Evolutionary conservation across 2,888 invertebrate species (phyloP), one percentile per base, ranked within the genome.

Genomic region (Cheilosia variabilis): DNA sequence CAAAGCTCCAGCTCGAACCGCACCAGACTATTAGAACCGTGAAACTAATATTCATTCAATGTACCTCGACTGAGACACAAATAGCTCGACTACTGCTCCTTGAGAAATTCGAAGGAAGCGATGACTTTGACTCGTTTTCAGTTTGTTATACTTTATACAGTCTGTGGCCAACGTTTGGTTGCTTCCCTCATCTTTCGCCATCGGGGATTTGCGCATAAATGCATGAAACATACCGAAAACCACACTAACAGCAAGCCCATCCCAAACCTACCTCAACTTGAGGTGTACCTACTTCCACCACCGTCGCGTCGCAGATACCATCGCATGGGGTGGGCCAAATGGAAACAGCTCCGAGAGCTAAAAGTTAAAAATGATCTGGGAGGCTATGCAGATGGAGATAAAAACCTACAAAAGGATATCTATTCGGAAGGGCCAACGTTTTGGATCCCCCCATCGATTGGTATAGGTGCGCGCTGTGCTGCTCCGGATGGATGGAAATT

Each of bases 351-450:
- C 37, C 53, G 50, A 63, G 60, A 75, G 76, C 68, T 75, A 37
- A 53, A 65, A 75, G 55, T 63, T 62, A 79, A 79, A 78, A 68
- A 60, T 71, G 53, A 84, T 79, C 75, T 69, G 69, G 69, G 50
- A 65, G 75, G 53, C 75, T 65, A 79, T 60, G 69, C 45, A 84
- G 79, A 84, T 84, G 63, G 63, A 79, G 84, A 84, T 84, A 75
- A 84, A 52, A 75, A 50, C 47, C 53, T 69, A 55, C 69, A 34
- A 47, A 78, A 73, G 78, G 63, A 69, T 78, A 79, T 43, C 45
- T 34, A n/a, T 24, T 24, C 52, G 52, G 22, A 10, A 47, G 63
- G 60, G 55, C 62, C 19, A 63, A 63, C 19, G 41, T 45, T 63
- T 69, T 55, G 47, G 47, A n/a, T 24, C 7, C 27, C 4, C 22